phyloP scores from a whole-genome alignment of 1,140 invertebrate species.

The Ooceraea biroi region DNA sequence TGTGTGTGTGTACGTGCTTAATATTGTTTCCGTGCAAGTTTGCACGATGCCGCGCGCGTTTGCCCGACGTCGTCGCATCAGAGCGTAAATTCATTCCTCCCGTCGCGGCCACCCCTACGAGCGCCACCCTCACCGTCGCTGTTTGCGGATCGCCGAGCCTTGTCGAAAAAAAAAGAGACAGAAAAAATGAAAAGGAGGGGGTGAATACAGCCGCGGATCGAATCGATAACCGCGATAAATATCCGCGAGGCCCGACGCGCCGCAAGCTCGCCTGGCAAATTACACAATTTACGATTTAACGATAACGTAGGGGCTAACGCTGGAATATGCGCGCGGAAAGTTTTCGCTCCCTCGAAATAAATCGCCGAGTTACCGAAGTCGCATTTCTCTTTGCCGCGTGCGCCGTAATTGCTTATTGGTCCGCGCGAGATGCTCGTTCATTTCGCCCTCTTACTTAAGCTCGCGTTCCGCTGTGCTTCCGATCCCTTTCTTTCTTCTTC shows the following conservation, averaged over 20 bases:
- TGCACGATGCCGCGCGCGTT: neutral
- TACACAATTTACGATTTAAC: conserved; percentile 78
- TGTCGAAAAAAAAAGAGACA: conserved; percentile 17
- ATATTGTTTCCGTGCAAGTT: conserved; percentile 35
- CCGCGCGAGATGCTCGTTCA: conserved; percentile 9
- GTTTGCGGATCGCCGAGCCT: neutral
- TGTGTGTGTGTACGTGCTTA: neutral
- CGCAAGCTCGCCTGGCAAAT: conserved; percentile 69
- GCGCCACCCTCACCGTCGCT: neutral
- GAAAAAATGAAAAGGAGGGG: conserved; percentile 4
- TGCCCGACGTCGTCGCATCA: conserved; percentile 1
- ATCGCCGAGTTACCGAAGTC: conserved; percentile 69
- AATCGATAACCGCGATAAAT: conserved; percentile 80
- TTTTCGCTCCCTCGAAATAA: conserved; percentile 68
- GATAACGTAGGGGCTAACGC: conserved; percentile 66
- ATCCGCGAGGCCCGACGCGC: conserved; percentile 51
- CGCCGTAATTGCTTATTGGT: conserved; percentile 77
- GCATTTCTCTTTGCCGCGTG: conserved; percentile 69
- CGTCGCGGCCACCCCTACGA: neutral
- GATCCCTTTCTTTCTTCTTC: neutral
- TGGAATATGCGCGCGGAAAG: conserved; percentile 54
- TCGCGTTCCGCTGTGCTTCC: neutral
- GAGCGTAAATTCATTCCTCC: conserved; percentile 22
- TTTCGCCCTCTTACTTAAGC: conserved; percentile 25
- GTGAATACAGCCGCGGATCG: conserved; percentile 38